A percentile compares a stretch with the other conserved stretches of the same genome.
Evolutionary conservation across 2,888 invertebrate species (phyloP).

Genomic region (Eurytoma californica): DNA sequence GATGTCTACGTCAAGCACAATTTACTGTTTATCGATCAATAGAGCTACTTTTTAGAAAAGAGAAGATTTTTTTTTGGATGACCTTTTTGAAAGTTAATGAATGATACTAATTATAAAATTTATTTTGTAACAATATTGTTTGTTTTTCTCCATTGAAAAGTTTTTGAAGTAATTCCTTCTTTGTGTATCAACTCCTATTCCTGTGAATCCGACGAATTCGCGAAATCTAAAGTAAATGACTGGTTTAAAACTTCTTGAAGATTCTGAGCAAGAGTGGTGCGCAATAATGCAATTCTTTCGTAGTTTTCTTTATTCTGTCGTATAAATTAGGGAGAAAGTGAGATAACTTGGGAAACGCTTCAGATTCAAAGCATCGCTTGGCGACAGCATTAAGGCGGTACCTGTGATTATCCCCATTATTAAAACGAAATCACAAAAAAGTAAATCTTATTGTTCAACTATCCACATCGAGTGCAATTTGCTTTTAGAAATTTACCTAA

Average conservation of each 20-base stretch:
- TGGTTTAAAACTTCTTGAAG: conserved; percentile 2
- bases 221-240: conserved; percentile 4
- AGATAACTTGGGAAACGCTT: conserved; percentile 37
- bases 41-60: too few relatives aligned
- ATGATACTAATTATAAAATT: too few relatives aligned
- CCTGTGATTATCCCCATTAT: conserved; percentile 41
- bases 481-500: conserved; percentile 4
- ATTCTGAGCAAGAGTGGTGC: neutral
- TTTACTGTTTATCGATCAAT: too few relatives aligned
- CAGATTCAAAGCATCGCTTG: conserved; percentile 33
- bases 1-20: too few relatives aligned
- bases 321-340: conserved; percentile 38
- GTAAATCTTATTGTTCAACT: neutral
- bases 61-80: too few relatives aligned
- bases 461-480: conserved; percentile 1
- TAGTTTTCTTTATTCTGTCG: conserved; percentile 17
- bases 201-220: conserved; percentile 19
- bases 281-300: conserved; percentile 21
- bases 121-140: too few relatives aligned
- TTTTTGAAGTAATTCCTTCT: too few relatives aligned
- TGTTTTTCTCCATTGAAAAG: too few relatives aligned
- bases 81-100: too few relatives aligned
- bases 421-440: conserved; percentile 30
- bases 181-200: too few relatives aligned
- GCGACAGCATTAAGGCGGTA: conserved; percentile 25